These are phyloP conservation scores for Eubucco bourcierii DNA, from an alignment of 2,113 vertebrate genomes.

Conservation along the genomic window DNA sequence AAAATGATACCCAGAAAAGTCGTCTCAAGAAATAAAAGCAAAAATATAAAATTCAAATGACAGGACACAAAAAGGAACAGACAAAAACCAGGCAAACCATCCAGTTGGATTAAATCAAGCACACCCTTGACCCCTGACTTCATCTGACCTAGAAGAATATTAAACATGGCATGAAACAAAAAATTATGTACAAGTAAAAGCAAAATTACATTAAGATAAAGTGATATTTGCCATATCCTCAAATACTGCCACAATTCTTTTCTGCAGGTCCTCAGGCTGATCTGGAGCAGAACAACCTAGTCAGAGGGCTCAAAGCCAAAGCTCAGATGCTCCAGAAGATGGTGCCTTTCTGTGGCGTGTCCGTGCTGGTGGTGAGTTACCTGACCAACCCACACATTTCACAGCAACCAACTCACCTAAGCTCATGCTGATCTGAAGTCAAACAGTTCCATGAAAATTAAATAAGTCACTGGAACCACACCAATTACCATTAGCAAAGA, in stretches of 20 bases:
- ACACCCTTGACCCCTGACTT: slow-evolving; percentile 46
- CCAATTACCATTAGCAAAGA: background rate
- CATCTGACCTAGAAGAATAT: slow-evolving; percentile 60
- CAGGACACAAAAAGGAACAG: slow-evolving; percentile 69
- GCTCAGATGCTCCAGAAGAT: background rate
- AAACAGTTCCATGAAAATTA: background rate
- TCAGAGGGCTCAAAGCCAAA: background rate
- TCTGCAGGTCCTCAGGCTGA: background rate
- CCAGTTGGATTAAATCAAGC: slow-evolving; percentile 74
- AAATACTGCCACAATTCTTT: background rate
- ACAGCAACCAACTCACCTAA: background rate
- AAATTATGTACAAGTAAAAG: slow-evolving; percentile 16
- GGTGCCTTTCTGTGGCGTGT: background rate
- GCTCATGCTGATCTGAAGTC: background rate
- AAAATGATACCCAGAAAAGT: slow-evolving; percentile 57
- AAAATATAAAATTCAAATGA: slow-evolving; percentile 78
- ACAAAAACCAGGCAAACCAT: slow-evolving; percentile 72
- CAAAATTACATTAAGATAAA: slow-evolving; percentile 24
- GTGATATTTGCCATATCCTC: background rate
- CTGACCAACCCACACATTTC: background rate
- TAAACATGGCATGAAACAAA: slow-evolving; percentile 41
- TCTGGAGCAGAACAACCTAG: background rate
- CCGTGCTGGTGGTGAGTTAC: background rate
- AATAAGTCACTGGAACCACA: background rate
- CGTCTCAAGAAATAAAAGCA: slow-evolving; percentile 69